Evolutionary conservation across 2,888 invertebrate genomes (phyloP).

Genomic region (Ptilodon capucinus): DNA sequence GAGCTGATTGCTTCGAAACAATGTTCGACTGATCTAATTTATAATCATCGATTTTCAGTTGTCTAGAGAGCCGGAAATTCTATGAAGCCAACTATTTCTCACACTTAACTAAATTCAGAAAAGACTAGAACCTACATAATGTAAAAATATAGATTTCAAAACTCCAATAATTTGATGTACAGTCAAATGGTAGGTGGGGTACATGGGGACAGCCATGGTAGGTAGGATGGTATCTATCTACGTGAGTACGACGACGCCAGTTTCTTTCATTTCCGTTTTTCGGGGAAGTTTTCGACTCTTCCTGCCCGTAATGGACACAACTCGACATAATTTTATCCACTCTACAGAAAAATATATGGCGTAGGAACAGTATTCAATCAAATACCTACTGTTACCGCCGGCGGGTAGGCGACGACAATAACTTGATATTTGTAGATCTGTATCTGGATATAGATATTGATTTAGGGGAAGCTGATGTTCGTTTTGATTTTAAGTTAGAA

Average conservation of each 20-base stretch:
- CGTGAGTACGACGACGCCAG: constrained; percentile 49
- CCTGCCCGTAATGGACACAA: constrained; percentile 58
- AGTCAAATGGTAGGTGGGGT: constrained; percentile 1
- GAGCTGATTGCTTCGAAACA: not conserved
- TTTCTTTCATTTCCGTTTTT: constrained; percentile 63
- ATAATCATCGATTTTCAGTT: not conserved
- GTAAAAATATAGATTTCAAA: not conserved
- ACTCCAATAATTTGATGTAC: not conserved
- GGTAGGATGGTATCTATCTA: constrained; percentile 9
- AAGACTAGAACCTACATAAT: not conserved
- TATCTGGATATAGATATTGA: not conserved
- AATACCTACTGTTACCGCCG: constrained; percentile 13
- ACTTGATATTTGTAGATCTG: constrained; percentile 13
- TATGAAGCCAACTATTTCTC: too few relatives aligned
- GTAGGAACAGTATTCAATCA: constrained; percentile 19
- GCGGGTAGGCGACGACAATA: constrained; percentile 13
- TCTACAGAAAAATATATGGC: constrained; percentile 29
- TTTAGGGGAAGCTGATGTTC: not conserved
- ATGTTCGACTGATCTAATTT: not conserved
- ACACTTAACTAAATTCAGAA: too few relatives aligned
- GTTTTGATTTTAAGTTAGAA: not conserved
- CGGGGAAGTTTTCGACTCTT: constrained; percentile 57
- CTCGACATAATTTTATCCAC: constrained; percentile 40
- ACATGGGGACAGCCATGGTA: constrained; percentile 5
- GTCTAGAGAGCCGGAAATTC: not conserved